These are phyloP conservation scores for Callionymus lyra DNA, from an alignment of 2,113 vertebrate species.

Conservation along the genomic window DNA sequence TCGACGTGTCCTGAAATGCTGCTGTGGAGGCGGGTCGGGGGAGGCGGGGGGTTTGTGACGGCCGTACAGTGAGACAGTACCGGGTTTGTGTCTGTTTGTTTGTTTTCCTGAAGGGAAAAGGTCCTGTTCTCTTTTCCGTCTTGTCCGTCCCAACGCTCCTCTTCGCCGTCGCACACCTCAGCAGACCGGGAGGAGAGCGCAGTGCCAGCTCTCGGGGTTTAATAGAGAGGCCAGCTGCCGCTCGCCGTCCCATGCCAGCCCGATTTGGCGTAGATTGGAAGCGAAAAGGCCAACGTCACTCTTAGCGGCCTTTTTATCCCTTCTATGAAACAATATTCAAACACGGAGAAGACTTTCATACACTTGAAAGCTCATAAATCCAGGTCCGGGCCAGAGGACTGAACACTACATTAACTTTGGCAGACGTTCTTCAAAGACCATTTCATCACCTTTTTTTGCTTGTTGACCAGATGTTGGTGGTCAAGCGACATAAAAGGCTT, in stretches of 20 bases:
- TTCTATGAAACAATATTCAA: slow-evolving; percentile 4
- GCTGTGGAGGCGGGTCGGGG: slow-evolving; percentile 23
- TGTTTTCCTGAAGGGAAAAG: slow-evolving; percentile 40
- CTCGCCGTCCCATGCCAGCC: slow-evolving; percentile 1
- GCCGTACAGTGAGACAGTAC: slow-evolving; percentile 21
- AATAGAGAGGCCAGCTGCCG: slow-evolving; percentile 4
- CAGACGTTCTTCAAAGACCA: too few relatives aligned
- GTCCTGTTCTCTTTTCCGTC: slow-evolving; percentile 34
- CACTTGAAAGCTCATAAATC: slow-evolving; percentile 10
- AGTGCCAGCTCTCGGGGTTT: slow-evolving; percentile 4
- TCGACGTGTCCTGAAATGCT: slow-evolving; percentile 32
- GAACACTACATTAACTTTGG: not conserved
- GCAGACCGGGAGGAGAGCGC: slow-evolving; percentile 23
- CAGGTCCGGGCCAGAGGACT: not conserved
- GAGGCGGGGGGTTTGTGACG: slow-evolving; percentile 14
- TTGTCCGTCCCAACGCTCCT: slow-evolving; percentile 22
- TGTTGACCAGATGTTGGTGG: too few relatives aligned
- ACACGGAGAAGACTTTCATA: slow-evolving; percentile 13
- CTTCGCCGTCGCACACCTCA: slow-evolving; percentile 30
- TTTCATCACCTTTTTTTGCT: too few relatives aligned
- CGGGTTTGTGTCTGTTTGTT: slow-evolving; percentile 50
- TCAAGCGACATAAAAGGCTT: too few relatives aligned
- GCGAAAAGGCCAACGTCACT: slow-evolving; percentile 28
- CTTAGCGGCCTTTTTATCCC: slow-evolving; percentile 18
- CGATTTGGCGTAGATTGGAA: slow-evolving; percentile 14